A percentile compares a stretch with the other conserved stretches of the same genome.
phyloP scores from a whole-genome alignment of 2,888 invertebrate genomes.

The Leucoptera coffeella region DNA sequence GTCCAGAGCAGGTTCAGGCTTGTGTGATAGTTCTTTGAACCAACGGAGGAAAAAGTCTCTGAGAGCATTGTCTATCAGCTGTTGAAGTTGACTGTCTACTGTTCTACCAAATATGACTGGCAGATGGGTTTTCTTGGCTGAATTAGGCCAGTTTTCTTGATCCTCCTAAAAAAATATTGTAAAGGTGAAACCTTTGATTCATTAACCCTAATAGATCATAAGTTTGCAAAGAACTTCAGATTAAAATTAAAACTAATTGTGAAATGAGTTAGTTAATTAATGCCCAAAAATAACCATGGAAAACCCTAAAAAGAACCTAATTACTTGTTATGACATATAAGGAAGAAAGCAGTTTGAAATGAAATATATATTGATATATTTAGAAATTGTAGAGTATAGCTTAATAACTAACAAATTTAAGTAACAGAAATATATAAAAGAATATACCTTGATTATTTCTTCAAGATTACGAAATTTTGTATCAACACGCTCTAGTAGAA shows the following conservation, averaged over 20 bases:
- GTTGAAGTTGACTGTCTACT: slow-evolving; percentile 77
- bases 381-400: background rate
- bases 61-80: slow-evolving; percentile 72
- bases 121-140: slow-evolving; percentile 48
- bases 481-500: slow-evolving; percentile 51
- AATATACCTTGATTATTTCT: slow-evolving; percentile 53
- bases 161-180: slow-evolving; percentile 25
- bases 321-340: background rate
- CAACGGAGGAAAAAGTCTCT: slow-evolving; percentile 75
- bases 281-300: background rate
- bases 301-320: background rate
- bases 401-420: slow-evolving; percentile 1
- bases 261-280: background rate
- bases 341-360: slow-evolving; percentile 4
- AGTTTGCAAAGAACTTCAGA: too few species aligned
- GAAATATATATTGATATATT: slow-evolving; percentile 1
- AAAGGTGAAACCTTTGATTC: too few species aligned
- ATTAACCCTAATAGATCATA: too few species aligned
- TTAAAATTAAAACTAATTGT: slow-evolving; percentile 1
- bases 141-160: slow-evolving; percentile 27
- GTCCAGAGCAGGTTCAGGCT: slow-evolving; percentile 58
- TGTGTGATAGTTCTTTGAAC: slow-evolving; percentile 64
- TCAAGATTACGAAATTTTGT: slow-evolving; percentile 57
- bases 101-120: slow-evolving; percentile 79
- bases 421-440: slow-evolving; percentile 1